Evolutionary conservation across 2,888 invertebrate genomes (phyloP).

Genomic region (Ormyrus nitidulus): DNA sequence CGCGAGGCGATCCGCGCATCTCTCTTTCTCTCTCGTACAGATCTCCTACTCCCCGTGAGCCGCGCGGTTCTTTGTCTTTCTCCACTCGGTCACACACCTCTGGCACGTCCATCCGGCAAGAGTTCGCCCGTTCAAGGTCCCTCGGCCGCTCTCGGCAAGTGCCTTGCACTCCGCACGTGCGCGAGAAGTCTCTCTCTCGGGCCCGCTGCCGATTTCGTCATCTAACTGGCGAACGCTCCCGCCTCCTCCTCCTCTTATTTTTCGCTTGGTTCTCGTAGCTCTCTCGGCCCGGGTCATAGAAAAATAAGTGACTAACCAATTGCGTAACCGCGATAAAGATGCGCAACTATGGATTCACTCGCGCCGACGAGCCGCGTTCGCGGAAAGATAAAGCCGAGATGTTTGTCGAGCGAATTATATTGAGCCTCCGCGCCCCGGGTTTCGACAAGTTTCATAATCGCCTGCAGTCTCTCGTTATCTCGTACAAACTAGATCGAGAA

Average conservation of each 20-base stretch:
- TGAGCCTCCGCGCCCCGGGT: too few species aligned
- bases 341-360: not conserved
- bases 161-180: conserved; percentile 50
- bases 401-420: too few species aligned
- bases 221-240: not conserved
- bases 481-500: too few species aligned
- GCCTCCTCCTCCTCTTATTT: not conserved
- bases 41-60: not conserved
- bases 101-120: conserved; percentile 4
- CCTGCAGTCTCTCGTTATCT: too few species aligned
- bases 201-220: not conserved
- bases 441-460: too few species aligned
- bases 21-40: not conserved
- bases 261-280: not conserved
- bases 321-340: conserved; percentile 13
- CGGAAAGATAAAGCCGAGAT: too few species aligned
- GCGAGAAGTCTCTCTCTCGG: conserved; percentile 19
- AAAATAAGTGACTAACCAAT: not conserved
- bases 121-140: conserved; percentile 37
- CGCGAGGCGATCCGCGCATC: not conserved
- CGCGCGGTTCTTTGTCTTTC: not conserved
- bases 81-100: conserved; percentile 52
- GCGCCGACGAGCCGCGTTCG: not conserved
- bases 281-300: not conserved
- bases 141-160: conserved; percentile 40